Percentiles rank a stretch among this genome's conserved stretches.
phyloP scores from a whole-genome alignment of 1,140 invertebrate genomes.

The Drosophila sproati region DNA sequence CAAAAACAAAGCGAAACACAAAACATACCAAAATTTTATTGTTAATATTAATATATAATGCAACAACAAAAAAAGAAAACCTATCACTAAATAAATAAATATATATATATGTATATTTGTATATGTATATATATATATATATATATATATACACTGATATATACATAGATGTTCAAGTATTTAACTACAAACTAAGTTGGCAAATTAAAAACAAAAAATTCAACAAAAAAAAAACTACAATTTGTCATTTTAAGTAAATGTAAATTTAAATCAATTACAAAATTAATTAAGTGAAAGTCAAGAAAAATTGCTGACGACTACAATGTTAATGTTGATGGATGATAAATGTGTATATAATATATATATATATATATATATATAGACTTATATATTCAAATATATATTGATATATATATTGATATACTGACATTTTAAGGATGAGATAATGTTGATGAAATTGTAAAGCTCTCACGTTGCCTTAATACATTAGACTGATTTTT shows the following conservation, averaged over 20 bases:
- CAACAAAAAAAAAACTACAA: conserved; percentile 4
- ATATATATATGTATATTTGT: conserved; percentile 4
- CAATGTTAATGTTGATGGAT: conserved; percentile 37
- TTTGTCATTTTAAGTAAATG: conserved; percentile 19
- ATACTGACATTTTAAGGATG: conserved; percentile 22
- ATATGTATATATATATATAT: conserved; percentile 13
- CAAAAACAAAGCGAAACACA: conserved; percentile 54
- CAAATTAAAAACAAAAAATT: conserved; percentile 7
- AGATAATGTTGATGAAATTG: conserved; percentile 48
- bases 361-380: conserved; percentile 18
- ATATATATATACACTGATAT: neutral
- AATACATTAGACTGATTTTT: conserved; percentile 85
- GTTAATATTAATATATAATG: conserved; percentile 41
- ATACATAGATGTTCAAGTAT: conserved; percentile 35
- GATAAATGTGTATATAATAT: conserved; percentile 17
- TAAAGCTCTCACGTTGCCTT: conserved; percentile 84
- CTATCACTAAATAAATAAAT: conserved; percentile 34
- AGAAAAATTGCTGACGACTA: conserved; percentile 40
- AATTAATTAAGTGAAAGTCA: conserved; percentile 27
- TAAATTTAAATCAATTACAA: conserved; percentile 31
- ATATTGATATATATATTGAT: conserved; percentile 21
- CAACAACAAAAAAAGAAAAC: conserved; percentile 26
- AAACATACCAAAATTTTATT: conserved; percentile 72
- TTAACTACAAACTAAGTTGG: conserved; percentile 35
- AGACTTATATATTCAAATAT: conserved; percentile 11